These are phyloP conservation scores for Puntigrus tetrazona DNA, from an alignment of 2,113 vertebrate genomes.

Conservation along the genomic window DNA sequence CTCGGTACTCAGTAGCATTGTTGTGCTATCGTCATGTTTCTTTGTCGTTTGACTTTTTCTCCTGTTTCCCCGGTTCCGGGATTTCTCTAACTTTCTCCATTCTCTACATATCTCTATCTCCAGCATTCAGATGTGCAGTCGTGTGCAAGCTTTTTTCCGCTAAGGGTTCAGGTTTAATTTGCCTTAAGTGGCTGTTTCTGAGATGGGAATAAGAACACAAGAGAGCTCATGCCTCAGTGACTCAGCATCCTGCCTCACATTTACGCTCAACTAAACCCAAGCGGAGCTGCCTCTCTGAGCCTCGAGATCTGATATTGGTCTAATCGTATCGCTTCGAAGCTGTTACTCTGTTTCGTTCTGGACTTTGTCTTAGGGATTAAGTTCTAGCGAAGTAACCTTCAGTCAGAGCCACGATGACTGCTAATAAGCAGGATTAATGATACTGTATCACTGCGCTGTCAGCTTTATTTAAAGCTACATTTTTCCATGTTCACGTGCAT, in stretches of 20 bases:
- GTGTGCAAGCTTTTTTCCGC: constrained; percentile 15
- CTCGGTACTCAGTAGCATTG: background rate
- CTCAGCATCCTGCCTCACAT: constrained; percentile 36
- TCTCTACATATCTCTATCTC: constrained; percentile 69
- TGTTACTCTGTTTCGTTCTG: constrained; percentile 14
- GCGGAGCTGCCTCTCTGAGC: constrained; percentile 52
- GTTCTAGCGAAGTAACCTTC: background rate
- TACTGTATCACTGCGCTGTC: background rate
- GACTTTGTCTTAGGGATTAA: background rate
- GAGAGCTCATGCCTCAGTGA: constrained; percentile 35
- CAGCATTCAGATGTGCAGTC: constrained; percentile 50
- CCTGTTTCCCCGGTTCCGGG: background rate
- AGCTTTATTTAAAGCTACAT: background rate
- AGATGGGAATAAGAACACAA: background rate
- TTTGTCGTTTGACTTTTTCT: background rate
- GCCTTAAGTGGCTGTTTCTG: constrained; percentile 20
- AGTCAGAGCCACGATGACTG: background rate
- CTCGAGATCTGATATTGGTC: constrained; percentile 3
- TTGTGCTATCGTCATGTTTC: background rate
- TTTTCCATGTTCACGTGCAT: background rate
- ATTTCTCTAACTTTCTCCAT: background rate
- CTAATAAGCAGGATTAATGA: background rate
- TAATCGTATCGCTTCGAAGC: constrained; percentile 20
- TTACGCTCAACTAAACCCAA: constrained; percentile 35
- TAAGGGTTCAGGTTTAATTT: constrained; percentile 1